phyloP scores from a whole-genome alignment of 2,113 vertebrate species.

The Rhineura floridana region DNA sequence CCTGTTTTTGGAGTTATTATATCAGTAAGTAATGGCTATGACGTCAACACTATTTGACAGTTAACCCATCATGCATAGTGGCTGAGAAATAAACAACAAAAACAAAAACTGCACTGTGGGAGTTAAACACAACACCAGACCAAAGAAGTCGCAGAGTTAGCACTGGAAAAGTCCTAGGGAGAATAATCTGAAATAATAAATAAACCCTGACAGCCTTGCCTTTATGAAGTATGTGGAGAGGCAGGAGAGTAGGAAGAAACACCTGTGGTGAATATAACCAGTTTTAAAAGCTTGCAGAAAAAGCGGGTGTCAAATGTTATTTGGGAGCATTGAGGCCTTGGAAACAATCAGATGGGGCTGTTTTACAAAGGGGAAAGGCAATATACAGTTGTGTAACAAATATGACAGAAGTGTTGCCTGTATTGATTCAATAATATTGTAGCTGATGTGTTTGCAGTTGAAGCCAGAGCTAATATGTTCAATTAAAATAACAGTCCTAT shows the following conservation, averaged over 20 bases:
- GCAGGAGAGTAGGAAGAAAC: slow-evolving; percentile 24
- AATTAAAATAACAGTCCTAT: neutral
- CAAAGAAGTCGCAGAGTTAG: slow-evolving; percentile 10
- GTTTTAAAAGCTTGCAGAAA: slow-evolving; percentile 43
- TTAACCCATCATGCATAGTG: neutral
- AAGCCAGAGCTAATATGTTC: neutral
- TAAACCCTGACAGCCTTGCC: slow-evolving; percentile 35
- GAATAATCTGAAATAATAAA: slow-evolving; percentile 48
- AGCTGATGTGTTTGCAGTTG: neutral
- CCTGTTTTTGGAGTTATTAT: neutral
- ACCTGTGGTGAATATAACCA: slow-evolving; percentile 43
- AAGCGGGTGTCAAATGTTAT: slow-evolving; percentile 19
- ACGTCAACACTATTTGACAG: neutral
- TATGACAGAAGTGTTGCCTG: neutral
- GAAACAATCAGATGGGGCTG: neutral
- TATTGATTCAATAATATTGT: slow-evolving; percentile 5
- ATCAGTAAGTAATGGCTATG: neutral
- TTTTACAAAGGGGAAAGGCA: slow-evolving; percentile 23
- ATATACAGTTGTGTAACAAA: neutral
- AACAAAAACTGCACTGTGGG: neutral
- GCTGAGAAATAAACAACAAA: neutral
- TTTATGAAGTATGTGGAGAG: slow-evolving; percentile 43
- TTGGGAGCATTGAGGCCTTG: slow-evolving; percentile 27
- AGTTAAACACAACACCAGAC: slow-evolving; percentile 13
- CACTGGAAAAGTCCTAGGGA: slow-evolving; percentile 19